A percentile compares a stretch with the other conserved stretches of the same genome.
Evolutionary conservation across 2,797 vertebrate species (phyloP).

Genomic region (Apogon talboti): DNA sequence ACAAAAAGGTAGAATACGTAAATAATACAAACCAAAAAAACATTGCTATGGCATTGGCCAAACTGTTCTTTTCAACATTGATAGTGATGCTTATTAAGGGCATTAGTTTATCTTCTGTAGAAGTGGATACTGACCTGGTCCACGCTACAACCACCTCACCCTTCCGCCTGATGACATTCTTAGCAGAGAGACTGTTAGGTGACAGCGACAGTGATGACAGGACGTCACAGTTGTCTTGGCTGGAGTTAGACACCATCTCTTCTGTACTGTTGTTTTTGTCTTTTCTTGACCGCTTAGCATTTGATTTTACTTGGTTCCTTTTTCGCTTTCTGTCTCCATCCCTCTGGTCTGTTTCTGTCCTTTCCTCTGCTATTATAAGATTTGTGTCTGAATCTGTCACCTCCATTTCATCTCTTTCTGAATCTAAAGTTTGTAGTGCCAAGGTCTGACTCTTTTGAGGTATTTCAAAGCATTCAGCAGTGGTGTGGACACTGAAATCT

Average conservation of each 20-base stretch:
- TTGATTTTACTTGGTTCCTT: conserved; percentile 68
- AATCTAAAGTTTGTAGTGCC: neutral
- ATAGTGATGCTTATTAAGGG: too few species aligned
- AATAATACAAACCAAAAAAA: too few species aligned
- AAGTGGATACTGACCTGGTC: conserved; percentile 88
- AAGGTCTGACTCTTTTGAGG: neutral
- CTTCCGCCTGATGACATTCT: conserved; percentile 94
- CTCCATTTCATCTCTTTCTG: conserved; percentile 18
- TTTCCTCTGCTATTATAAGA: conserved; percentile 23
- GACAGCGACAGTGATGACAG: conserved; percentile 64
- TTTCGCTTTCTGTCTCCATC: conserved; percentile 84
- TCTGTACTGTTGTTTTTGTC: conserved; percentile 53
- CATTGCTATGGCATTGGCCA: too few species aligned
- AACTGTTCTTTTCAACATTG: too few species aligned
- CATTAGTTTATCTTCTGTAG: too few species aligned
- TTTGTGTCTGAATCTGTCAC: conserved; percentile 26
- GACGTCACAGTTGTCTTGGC: conserved; percentile 51
- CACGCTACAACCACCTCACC: conserved; percentile 93
- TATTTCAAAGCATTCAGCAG: conserved; percentile 1
- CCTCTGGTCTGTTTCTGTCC: conserved; percentile 48
- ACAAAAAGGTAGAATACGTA: too few species aligned
- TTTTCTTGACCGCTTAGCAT: conserved; percentile 65
- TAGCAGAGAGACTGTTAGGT: conserved; percentile 89
- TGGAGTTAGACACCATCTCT: conserved; percentile 51
- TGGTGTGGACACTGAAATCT: neutral